Percentiles rank a stretch among this genome's conserved stretches.
phyloP scores from a whole-genome alignment of 2,888 invertebrate genomes.

The Rhagophthalmus giganteus region DNA sequence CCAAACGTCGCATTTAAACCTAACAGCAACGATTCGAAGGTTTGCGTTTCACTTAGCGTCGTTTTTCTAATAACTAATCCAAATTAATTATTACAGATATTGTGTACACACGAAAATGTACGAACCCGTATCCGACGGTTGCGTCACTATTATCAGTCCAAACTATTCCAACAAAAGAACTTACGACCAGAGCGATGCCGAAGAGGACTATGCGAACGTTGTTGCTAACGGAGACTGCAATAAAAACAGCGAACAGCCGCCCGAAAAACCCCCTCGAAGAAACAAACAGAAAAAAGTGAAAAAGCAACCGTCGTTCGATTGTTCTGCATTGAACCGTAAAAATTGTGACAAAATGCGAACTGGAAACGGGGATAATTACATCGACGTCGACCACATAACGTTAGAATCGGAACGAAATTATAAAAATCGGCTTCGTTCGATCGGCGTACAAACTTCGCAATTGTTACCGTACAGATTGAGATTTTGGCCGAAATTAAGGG shows the following conservation, averaged over 20 bases:
- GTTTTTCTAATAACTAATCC: conserved; percentile 15
- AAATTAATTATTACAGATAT: conserved; percentile 38
- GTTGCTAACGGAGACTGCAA: conserved; percentile 25
- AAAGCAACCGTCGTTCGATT: conserved; percentile 15
- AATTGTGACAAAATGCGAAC: conserved; percentile 43
- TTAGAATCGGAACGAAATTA: conserved; percentile 44
- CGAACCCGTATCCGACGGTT: conserved; percentile 50
- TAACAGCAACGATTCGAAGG: conserved; percentile 32
- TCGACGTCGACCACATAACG: conserved; percentile 50
- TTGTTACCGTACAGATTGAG: conserved; percentile 60
- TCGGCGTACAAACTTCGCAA: conserved; percentile 57
- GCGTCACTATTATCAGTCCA: conserved; percentile 43
- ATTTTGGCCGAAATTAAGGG: conserved; percentile 58
- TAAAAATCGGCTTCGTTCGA: conserved; percentile 45
- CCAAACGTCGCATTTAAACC: conserved; percentile 24
- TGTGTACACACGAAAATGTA: conserved; percentile 49
- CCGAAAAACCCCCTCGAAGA: conserved; percentile 44
- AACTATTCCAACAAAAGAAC: conserved; percentile 31
- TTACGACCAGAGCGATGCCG: conserved; percentile 39
- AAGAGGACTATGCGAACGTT: conserved; percentile 31
- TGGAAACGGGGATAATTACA: conserved; percentile 44
- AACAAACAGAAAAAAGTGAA: conserved; percentile 31
- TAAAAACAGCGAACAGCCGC: conserved; percentile 32
- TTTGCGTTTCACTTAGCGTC: conserved; percentile 14
- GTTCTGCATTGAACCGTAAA: conserved; percentile 19